Evolutionary conservation across 2,113 vertebrate species (phyloP), one percentile per base, ranked within the genome.

Genomic region (Brachirus orientalis): DNA sequence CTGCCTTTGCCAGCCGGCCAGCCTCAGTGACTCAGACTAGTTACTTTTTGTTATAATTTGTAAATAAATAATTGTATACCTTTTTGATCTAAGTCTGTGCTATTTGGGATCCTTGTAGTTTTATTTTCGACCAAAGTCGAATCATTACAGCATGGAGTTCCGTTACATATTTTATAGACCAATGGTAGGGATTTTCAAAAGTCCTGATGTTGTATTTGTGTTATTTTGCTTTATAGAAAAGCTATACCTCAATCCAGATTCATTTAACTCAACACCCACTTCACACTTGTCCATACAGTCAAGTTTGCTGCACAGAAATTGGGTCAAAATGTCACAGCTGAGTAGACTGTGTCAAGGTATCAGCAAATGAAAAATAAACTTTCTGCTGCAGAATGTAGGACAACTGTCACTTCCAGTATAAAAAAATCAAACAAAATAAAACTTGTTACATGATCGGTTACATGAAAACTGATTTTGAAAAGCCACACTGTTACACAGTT

Each of bases 381-480:
- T 56, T 72, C 6, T 1, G 22, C 8, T 35, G 7, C 22, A 20
- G 19, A 64, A 40, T 3, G n/a, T 1, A 22, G 46, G 16, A 52
- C 20, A 58, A 20, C 33, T 60, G 11, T 63, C 41, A 5, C 12
- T 45, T 65, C 38, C 8, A 11, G 9, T 10, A 28, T 28, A 5
- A 9, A 13, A 40, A 40, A 40, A 38, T 38, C 37, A 10, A 38
- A 38, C 6, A 38, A 40, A 40, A 40, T 5, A 40, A 10, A 50
- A 45, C 18, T 10, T 46, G 4, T 6, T 51, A 58, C 45, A 63
- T 64, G 40, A 35, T 47, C 46, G 51, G 22, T 59, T 45, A n/a
- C n/a, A n/a, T n/a, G n/a, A 37, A 54, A 67, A 50, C 13, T 22
- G 46, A 53, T 65, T 58, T 65, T 56, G 38, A 69, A 73, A 69